Base-by-base conservation (phyloP, 1,140 invertebrate genomes). In the Heliconius himera region DNA sequence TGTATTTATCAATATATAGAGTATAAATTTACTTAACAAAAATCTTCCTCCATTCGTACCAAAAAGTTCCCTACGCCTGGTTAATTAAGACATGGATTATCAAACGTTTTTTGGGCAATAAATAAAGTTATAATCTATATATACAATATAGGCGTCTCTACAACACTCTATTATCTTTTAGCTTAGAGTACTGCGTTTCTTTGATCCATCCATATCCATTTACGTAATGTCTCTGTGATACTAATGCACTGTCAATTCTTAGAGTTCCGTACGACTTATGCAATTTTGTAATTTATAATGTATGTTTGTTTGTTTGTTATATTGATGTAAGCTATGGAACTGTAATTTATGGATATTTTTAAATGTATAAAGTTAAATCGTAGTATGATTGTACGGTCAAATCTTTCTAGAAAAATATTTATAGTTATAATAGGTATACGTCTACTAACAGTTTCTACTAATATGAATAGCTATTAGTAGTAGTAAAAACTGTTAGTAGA, bases 51-150 rank as follows among this genome's bases (percentile, higher is more conserved):
- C 26, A 29, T 66, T 66, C 85, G 80, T 86, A 85, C 88, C 90
- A 89, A 82, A 70, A 83, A 89, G 76, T 71, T 82, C 81, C 87
- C 85, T 90, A 89, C 87, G 89, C 90, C 92, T 88, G 88, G 93
- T 93, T 94, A 94, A 94, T 94, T 94, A 94, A 94, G 93, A 94
- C 91, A 92, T 93, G 91, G 90, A 92, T 94, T 93, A 94, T 93
- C 93, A 92, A 93, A 90, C 90, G 90, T 92, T 94, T 93, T 92
- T 66, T 81, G 88, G 87, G 93, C 86, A 91, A 91, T 94, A 94
- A 94, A 94, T 93, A 94, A 94, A 94, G 89, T 89, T 89, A 89
- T 93, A 92, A 94, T 94, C 93, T 93, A 85, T 88, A 86, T 81
- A 81, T 86, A 90, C 82, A 87, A 89, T 83, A 90, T 87, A 90